Evolutionary conservation across 2,113 vertebrate species (phyloP).

Genomic region (Collichthys lucidus): DNA sequence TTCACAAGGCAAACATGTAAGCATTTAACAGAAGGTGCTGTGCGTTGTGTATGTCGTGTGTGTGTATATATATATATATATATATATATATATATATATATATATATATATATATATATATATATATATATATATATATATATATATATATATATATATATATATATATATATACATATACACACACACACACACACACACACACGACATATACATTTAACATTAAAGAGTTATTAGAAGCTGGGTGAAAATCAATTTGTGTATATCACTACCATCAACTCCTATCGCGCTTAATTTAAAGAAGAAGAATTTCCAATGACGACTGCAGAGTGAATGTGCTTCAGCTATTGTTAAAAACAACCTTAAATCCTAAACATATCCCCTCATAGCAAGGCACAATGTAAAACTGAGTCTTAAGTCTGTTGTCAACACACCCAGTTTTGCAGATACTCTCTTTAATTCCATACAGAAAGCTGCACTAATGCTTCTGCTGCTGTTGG

Average conservation of each 20-base stretch:
- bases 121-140: neutral
- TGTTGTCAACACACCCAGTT: slow-evolving; percentile 50
- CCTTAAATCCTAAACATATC: slow-evolving; percentile 15
- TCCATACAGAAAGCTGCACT: slow-evolving; percentile 38
- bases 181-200: no score
- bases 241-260: neutral
- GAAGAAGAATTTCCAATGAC: neutral
- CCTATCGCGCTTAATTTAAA: neutral
- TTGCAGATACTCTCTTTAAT: slow-evolving; percentile 36
- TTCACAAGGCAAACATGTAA: neutral
- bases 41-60: no score
- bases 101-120: neutral
- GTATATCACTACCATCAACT: neutral
- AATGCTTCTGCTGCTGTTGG: slow-evolving; percentile 45
- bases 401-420: slow-evolving; percentile 23
- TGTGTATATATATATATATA: neutral
- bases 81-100: neutral
- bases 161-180: neutral
- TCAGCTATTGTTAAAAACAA: slow-evolving; percentile 4
- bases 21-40: neutral
- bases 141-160: neutral
- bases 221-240: neutral
- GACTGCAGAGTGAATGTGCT: neutral
- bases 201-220: neutral
- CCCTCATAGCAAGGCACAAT: slow-evolving; percentile 16